Conservation (phyloP, 2,113 vertebrate species). For the Odobenus rosmarus region DNA sequence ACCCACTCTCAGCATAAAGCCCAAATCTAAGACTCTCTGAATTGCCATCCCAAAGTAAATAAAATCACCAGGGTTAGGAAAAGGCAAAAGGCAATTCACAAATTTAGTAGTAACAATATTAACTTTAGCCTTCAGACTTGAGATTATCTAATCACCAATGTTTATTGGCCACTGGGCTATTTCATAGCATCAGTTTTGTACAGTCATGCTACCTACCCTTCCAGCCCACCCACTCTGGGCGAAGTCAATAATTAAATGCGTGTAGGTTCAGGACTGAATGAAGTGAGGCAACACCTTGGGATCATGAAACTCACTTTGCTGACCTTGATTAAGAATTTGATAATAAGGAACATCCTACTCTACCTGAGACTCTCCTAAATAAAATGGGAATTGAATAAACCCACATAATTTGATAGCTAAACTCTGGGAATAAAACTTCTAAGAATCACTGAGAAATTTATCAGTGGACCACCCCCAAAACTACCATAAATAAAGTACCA, state of each 20-base stretch:
- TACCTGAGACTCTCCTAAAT: neutral
- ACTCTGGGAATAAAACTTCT: conserved; percentile 8
- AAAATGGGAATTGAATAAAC: neutral
- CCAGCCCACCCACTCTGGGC: neutral
- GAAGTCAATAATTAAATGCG: neutral
- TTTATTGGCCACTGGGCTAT: neutral
- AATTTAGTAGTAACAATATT: neutral
- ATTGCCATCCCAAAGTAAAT: neutral
- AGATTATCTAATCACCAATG: neutral
- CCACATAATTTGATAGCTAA: neutral
- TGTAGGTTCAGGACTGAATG: neutral
- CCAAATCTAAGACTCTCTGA: neutral
- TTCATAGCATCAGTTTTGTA: neutral
- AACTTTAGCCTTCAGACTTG: neutral
- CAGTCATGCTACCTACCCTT: neutral
- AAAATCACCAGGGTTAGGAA: neutral
- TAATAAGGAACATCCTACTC: neutral
- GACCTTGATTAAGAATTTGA: conserved; percentile 45
- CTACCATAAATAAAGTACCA: neutral
- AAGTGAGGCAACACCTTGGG: neutral
- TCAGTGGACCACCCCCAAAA: neutral
- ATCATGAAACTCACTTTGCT: neutral
- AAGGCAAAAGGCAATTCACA: conserved; percentile 1
- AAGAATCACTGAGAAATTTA: conserved; percentile 31
- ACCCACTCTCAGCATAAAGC: neutral